A percentile compares a stretch with the other conserved stretches of the same genome.
Conservation (phyloP, 2,797 vertebrate species). For the Pseudochromis fuscus region DNA sequence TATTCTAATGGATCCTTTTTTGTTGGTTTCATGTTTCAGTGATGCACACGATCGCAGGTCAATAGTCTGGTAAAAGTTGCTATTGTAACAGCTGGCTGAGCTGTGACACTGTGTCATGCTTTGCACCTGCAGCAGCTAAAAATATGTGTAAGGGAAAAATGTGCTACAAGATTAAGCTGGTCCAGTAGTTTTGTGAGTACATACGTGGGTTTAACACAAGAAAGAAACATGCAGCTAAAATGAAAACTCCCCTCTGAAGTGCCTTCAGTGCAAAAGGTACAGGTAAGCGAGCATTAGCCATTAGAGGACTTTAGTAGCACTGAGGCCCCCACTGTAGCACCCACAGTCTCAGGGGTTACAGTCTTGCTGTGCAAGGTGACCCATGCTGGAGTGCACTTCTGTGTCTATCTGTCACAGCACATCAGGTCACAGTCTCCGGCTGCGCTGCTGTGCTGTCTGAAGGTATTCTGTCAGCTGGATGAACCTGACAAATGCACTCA, state of each 20-base stretch:
- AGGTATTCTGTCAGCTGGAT: constrained; percentile 73
- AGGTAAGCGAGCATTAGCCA: constrained; percentile 39
- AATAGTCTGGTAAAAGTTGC: constrained; percentile 23
- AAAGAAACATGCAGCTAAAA: neutral
- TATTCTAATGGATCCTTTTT: constrained; percentile 52
- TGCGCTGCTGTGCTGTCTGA: constrained; percentile 74
- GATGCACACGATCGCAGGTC: constrained; percentile 26
- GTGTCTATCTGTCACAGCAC: constrained; percentile 69
- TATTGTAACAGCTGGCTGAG: constrained; percentile 23
- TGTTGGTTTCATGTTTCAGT: constrained; percentile 44
- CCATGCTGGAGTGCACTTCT: constrained; percentile 69
- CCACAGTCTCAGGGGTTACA: constrained; percentile 34
- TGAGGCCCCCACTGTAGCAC: constrained; percentile 9
- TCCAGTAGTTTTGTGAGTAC: constrained; percentile 27
- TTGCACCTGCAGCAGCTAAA: constrained; percentile 46
- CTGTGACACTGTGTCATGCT: constrained; percentile 33
- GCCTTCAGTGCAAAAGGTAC: constrained; percentile 25
- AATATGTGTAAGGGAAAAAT: neutral
- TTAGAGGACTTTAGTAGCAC: constrained; percentile 45
- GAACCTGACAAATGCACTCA: constrained; percentile 78
- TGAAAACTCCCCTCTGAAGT: constrained; percentile 13
- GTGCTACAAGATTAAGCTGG: constrained; percentile 15
- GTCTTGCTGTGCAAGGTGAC: constrained; percentile 73
- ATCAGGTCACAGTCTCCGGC: constrained; percentile 67
- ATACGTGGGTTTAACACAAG: constrained; percentile 15